These are phyloP conservation scores for Avahi laniger DNA, from an alignment of 2,797 vertebrate genomes.

Conservation along the genomic window DNA sequence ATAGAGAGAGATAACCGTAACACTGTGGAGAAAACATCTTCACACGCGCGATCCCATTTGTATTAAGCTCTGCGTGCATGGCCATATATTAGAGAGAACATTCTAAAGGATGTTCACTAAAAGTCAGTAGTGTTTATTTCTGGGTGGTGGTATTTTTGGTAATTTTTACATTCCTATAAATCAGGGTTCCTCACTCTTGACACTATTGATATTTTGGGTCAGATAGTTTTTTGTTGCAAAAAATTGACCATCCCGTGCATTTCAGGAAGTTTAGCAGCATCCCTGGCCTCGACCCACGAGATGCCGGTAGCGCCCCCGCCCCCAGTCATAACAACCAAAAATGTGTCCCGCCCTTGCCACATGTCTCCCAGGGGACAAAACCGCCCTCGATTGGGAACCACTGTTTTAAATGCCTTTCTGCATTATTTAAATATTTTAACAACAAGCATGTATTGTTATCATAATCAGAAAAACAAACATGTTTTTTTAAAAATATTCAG, in stretches of 20 bases:
- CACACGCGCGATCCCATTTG: background rate
- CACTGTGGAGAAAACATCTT: background rate
- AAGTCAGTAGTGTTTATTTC: background rate
- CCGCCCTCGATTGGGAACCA: background rate
- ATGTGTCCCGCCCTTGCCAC: background rate
- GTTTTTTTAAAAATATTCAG: background rate
- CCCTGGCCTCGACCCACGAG: background rate
- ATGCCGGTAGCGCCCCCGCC: background rate
- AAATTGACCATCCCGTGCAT: background rate
- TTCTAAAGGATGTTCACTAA: background rate
- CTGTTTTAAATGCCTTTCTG: conserved; percentile 57
- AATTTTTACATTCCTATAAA: background rate
- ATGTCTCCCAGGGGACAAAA: conserved; percentile 13
- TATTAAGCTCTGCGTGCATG: too few species aligned
- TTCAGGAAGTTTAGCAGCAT: background rate
- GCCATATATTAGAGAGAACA: fast-evolving
- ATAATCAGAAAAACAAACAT: conserved; percentile 68
- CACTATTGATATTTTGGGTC: background rate
- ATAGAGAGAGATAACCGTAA: background rate
- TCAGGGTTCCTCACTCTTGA: background rate
- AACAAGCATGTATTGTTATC: conserved; percentile 53
- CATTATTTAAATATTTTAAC: conserved; percentile 61
- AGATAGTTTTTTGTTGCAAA: background rate
- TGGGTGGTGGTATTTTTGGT: background rate
- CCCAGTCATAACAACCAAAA: background rate